Conservation (phyloP, 53 echinoderm and acorn worm species). For the Stichopus horrens region DNA sequence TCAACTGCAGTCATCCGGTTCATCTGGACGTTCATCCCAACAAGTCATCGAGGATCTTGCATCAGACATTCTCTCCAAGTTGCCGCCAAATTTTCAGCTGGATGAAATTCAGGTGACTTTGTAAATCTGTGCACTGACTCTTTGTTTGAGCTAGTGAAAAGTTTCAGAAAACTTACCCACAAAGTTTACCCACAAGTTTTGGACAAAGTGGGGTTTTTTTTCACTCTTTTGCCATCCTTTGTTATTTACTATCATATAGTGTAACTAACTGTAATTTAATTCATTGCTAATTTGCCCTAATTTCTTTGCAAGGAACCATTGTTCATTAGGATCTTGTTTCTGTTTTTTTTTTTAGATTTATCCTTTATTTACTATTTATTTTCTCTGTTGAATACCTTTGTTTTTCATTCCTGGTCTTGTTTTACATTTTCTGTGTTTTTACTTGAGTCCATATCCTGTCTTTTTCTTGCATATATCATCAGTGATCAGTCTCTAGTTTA, state of each 20-base stretch:
- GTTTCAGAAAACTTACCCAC: not conserved
- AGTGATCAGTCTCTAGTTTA: no score
- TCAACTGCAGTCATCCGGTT: conserved; percentile 72
- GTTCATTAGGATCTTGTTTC: no score
- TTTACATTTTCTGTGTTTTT: no score
- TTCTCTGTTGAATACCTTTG: no score
- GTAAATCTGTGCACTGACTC: not conserved
- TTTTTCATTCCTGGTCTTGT: no score
- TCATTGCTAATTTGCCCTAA: no score
- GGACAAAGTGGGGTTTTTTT: not conserved
- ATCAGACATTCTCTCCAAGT: conserved; percentile 90
- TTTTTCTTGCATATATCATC: no score
- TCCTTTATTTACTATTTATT: no score
- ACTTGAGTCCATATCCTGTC: no score
- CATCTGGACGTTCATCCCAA: conserved; percentile 70
- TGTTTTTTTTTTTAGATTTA: no score
- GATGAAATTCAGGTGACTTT: conserved; percentile 90
- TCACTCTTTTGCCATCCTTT: not conserved
- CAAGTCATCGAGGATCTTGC: conserved; percentile 98
- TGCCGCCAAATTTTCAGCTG: conserved; percentile 83
- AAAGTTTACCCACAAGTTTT: not conserved
- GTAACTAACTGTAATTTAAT: not conserved
- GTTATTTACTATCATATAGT: no score
- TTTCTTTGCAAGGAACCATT: no score
- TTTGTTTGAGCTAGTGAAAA: not conserved